Base-by-base conservation (phyloP, 1,140 invertebrate species). In the Lordiphosa clarofinis region DNA sequence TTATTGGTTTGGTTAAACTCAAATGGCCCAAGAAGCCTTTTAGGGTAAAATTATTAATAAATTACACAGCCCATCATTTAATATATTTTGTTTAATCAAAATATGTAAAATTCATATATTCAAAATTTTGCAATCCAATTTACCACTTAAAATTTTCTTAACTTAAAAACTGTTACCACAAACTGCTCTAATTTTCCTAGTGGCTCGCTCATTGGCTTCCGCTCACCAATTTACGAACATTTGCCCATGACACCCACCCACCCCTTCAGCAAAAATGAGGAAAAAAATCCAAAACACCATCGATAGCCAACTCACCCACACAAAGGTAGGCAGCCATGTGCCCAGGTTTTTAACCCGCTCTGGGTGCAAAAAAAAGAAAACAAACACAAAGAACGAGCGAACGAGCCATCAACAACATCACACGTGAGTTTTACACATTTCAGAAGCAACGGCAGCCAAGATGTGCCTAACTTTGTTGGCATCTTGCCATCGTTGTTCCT, bases 391-490 rank as follows among this genome's bases (percentile, higher is more conserved):
- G 44, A 43, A 39, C 39, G 55, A 31, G 28, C 28, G 28, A 31
- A 31, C 28, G 28, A 82, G 62, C 67, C 76, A 82, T 82, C 76
- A 76, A 84, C 76, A 84, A 66, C 78, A 82, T 76, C 76, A 82
- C 76, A 82, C 76, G 76, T 82, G 76, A 82, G 62, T 82, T 82
- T 82, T 84, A 82, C 76, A 82, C 78, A 82, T 82, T 82, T 82
- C 78, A 82, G 76, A 82, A 84, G 76, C 78, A 84, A 72, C 53
- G 52, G 64, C 66, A 70, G 65, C 33, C 33, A 57, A 68, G 52
- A 63, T 73, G 75, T 54, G 66, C 62, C 76, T 66, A 66, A 66
- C 61, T 68, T 59, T 11, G 21, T 33, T 63, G 67, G 55, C 57
- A 54, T 43, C 42, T 52, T 56, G 43, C 10, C 15, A 38, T 36